Percentiles rank a stretch among this genome's conserved stretches.
phyloP scores from a whole-genome alignment of 2,113 vertebrate genomes.

The Odontophorus gujanensis region DNA sequence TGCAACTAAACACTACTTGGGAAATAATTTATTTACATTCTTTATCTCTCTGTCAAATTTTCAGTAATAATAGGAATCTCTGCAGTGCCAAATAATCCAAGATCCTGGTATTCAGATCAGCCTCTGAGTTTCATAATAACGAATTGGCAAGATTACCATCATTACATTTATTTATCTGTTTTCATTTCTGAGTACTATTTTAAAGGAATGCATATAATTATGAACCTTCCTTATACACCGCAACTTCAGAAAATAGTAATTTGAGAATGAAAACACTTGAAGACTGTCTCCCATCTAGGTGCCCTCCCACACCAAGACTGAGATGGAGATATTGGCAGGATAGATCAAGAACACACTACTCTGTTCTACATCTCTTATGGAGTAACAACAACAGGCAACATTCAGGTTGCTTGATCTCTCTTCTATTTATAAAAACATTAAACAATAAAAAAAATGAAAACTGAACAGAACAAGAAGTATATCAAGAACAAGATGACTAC shows the following conservation, averaged over 20 bases:
- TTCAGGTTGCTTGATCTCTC: not conserved
- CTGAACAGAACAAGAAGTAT: not conserved
- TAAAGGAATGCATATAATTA: not conserved
- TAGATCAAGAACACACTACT: not conserved
- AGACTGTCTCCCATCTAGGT: not conserved
- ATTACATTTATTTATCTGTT: not conserved
- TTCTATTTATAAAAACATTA: not conserved
- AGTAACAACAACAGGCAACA: not conserved
- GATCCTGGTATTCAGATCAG: not conserved
- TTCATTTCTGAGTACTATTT: not conserved
- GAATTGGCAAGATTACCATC: not conserved
- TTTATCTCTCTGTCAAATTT: not conserved
- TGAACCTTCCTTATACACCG: not conserved
- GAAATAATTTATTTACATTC: conserved; percentile 17
- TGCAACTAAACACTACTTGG: not conserved
- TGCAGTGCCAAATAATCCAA: not conserved
- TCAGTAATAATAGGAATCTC: not conserved
- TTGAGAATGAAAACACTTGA: not conserved
- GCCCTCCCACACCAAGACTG: not conserved
- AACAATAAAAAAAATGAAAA: not conserved
- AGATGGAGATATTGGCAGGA: not conserved
- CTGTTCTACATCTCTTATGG: not conserved
- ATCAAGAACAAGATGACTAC: not conserved
- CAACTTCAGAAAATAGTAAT: not conserved
- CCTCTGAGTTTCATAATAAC: not conserved